Evolutionary conservation across 2,113 vertebrate species (phyloP), one percentile per base, ranked within the genome.

Genomic region (Nettapus auritus): DNA sequence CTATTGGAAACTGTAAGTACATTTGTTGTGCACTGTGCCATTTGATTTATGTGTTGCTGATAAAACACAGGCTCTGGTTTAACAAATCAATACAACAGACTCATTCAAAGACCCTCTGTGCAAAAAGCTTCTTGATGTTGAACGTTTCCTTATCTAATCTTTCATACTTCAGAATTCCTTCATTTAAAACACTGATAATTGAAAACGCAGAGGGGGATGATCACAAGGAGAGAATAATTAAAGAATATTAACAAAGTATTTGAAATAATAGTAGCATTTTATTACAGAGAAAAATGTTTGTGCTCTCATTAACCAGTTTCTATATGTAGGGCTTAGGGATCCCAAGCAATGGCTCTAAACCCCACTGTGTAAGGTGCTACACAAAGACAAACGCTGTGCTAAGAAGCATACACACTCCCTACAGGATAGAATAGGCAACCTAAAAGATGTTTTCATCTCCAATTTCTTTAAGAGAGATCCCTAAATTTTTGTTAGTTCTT

Each of bases 141-240:
- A 26, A 22, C 29, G 42, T n/a, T 83, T 78, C 76, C 80, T 92
- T 83, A 90, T 87, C 92, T 96, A 22, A 86, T 90, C 93, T 88
- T 83, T 69, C 80, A 56, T 60, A 48, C 53, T 71, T 53, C 73
- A 71, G 36, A 52, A 62, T 71, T 84, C 64, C 73, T 86, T 78
- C 56, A 21, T 73, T 89, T 52, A 53, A 81, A 86, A 84, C 22
- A 1, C 0, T 3, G 73, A 33, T 84, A 93, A 81, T 90, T 94
- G 94, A 89, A 92, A 90, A 96, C 33, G 69, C 66, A 68, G 77
- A 64, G 59, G 34, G 86, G 36, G 9, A 33, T 33, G 82, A 87
- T 91, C 59, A 25, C 22, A 53, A 86, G 29, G 76, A 56, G 77
- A 83, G 79, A 48, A 48, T 48, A 48, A 91, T 91, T 91, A 79